Conservation (phyloP, 1,140 invertebrate genomes). For the silkworm (Bombyx mori) region ASM3026992v2 NC_085125.1:6405501-6406000, state of each 20-base stretch:
- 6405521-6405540: too few species aligned
- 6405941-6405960: background rate
- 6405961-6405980: background rate
- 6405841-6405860: slow-evolving; percentile 29
- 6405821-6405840: slow-evolving; percentile 39
- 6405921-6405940: slow-evolving; percentile 1
- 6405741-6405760: background rate
- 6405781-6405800: slow-evolving; percentile 15
- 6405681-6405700: too few species aligned
- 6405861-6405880: background rate
- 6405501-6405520: too few species aligned
- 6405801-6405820: slow-evolving; percentile 48
- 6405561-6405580: too few species aligned
- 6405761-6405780: slow-evolving; percentile 16
- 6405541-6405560: too few species aligned
- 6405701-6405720: background rate
- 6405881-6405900: slow-evolving; percentile 1
- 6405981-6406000: slow-evolving; percentile 11
- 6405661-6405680: too few species aligned
- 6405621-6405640: too few species aligned
- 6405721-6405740: background rate
- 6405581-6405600: too few species aligned
- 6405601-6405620: too few species aligned
- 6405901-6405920: background rate
- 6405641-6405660: too few species aligned